Evolutionary conservation across 1,140 invertebrate genomes (phyloP).

Genomic region (Asobara japonica): DNA sequence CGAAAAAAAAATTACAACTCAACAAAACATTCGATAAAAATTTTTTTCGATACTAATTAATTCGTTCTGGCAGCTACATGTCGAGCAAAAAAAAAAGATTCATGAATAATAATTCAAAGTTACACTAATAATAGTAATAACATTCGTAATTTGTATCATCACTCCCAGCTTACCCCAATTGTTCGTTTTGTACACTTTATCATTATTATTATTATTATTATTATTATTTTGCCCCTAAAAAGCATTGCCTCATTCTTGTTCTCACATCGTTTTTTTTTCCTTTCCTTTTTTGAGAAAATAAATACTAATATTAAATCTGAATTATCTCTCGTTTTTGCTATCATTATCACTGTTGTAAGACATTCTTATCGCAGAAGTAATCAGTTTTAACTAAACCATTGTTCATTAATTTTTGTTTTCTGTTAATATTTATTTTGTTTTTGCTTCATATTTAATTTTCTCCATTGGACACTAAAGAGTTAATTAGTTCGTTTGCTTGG

Average conservation of each 20-base stretch:
- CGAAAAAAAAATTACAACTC: neutral
- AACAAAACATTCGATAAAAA: constrained; percentile 56
- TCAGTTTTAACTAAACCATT: constrained; percentile 3
- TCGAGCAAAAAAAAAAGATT: constrained; percentile 45
- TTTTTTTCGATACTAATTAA: constrained; percentile 43
- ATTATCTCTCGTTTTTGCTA: constrained; percentile 51
- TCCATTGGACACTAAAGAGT: constrained; percentile 14
- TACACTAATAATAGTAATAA: constrained; percentile 59
- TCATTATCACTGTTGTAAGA: constrained; percentile 47
- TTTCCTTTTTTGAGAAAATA: constrained; percentile 58
- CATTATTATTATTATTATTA: too few species aligned
- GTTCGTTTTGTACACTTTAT: constrained; percentile 56
- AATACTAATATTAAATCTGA: constrained; percentile 65
- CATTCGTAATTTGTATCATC: constrained; percentile 56
- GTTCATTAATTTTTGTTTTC: neutral
- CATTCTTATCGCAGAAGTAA: constrained; percentile 38
- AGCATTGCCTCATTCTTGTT: constrained; percentile 47
- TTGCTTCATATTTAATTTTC: constrained; percentile 20
- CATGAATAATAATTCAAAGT: constrained; percentile 47
- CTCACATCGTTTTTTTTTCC: constrained; percentile 48
- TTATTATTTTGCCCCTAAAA: too few species aligned
- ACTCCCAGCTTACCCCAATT: neutral
- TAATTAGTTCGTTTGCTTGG: constrained; percentile 27
- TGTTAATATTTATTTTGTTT: neutral
- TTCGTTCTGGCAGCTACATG: constrained; percentile 47